Conservation (phyloP, 2,888 invertebrate genomes). For the Philonicus albiceps region DNA sequence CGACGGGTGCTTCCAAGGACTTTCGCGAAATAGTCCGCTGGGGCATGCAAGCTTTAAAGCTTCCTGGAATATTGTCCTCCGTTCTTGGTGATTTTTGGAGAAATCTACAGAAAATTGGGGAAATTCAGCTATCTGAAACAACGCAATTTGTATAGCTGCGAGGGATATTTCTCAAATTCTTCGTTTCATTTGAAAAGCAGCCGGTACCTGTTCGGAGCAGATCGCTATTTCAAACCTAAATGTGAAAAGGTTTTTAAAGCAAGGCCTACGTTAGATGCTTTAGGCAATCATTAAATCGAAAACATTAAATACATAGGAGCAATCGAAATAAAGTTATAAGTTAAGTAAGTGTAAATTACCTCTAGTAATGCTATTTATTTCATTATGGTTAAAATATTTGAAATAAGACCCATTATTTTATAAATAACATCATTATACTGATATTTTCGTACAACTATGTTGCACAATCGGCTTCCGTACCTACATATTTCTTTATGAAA, state of each 20-base stretch:
- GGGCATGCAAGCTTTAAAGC: not conserved
- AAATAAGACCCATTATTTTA: too few species aligned
- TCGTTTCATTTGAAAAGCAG: not conserved
- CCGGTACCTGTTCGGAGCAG: not conserved
- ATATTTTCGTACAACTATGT: too few species aligned
- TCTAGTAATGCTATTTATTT: too few species aligned
- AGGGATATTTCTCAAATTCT: not conserved
- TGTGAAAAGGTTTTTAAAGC: not conserved
- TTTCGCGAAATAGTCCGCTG: not conserved
- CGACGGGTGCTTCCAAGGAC: conserved; percentile 17
- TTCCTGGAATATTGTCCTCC: not conserved
- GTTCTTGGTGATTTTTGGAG: not conserved
- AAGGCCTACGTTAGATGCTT: not conserved
- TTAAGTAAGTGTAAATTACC: too few species aligned
- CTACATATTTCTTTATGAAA: too few species aligned
- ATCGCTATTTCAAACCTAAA: not conserved
- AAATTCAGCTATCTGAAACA: conserved; percentile 9
- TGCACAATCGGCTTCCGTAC: too few species aligned
- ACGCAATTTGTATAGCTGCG: not conserved
- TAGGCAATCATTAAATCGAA: too few species aligned
- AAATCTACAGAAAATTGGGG: not conserved
- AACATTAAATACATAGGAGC: too few species aligned
- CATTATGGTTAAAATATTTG: too few species aligned
- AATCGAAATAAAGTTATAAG: too few species aligned
- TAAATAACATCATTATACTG: too few species aligned